Conservation (phyloP, 2,888 invertebrate genomes). For the Ornithoptera alexandrae region DNA sequence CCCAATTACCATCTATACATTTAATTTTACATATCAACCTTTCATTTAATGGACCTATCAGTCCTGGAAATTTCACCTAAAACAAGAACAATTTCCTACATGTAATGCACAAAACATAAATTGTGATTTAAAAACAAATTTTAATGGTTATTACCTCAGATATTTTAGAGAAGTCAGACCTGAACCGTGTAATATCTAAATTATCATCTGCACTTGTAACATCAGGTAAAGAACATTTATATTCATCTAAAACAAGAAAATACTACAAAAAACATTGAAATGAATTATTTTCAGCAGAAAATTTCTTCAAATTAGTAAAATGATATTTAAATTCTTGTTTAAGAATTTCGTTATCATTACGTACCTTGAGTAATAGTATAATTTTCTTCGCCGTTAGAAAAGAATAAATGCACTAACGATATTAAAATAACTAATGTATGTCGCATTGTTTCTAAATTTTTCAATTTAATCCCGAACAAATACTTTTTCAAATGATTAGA, state of each 20-base stretch:
- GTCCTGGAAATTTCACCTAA: slow-evolving; percentile 87
- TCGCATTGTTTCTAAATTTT: slow-evolving; percentile 1
- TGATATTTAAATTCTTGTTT: not conserved
- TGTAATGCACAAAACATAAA: not conserved
- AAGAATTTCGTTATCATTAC: not conserved
- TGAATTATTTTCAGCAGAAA: no score
- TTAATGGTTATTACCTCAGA: slow-evolving; percentile 59
- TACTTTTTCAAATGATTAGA: no score
- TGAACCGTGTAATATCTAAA: slow-evolving; percentile 64
- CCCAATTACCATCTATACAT: slow-evolving; percentile 91
- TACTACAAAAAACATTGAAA: no score
- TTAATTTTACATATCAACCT: slow-evolving; percentile 89
- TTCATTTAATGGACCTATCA: slow-evolving; percentile 86
- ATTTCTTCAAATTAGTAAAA: no score
- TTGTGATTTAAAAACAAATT: not conserved
- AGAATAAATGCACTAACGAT: slow-evolving; percentile 37
- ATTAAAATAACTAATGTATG: not conserved
- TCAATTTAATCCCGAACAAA: no score
- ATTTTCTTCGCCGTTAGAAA: slow-evolving; percentile 42
- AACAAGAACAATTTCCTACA: slow-evolving; percentile 26
- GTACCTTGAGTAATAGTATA: slow-evolving; percentile 47
- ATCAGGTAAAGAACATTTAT: slow-evolving; percentile 72
- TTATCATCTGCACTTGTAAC: slow-evolving; percentile 66
- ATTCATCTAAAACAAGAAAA: slow-evolving; percentile 55
- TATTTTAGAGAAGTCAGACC: slow-evolving; percentile 72